Base-by-base conservation (phyloP, 2,113 vertebrate genomes). In the Trematomus loennbergii region DNA sequence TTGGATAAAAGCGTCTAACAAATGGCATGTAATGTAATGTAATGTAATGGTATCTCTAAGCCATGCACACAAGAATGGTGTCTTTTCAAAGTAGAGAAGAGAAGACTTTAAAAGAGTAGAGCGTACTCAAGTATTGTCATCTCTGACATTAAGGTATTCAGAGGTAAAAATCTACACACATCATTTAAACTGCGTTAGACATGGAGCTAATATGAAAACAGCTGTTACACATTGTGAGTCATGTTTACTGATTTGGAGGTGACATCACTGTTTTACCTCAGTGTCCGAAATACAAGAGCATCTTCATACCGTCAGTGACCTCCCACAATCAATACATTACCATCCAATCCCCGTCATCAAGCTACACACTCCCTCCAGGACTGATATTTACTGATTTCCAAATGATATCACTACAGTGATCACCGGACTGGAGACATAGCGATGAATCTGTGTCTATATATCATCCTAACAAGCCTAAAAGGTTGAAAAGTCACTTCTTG, bases 301-400 rank as follows among this genome's bases (percentile, higher is more conserved):
- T 58, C 49, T 17, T 25, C 46, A 50, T 72, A 60, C 43, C 0
- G 12, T 70, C 36, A 29, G 70, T 61, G 59, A 69, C 70, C 36
- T 71, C 66, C 22, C 36, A 59, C 50, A 62, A 77, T 79, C 83
- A 58, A 68, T 58, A 82, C 59, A 65, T 10, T 13, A 62, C n/a
- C 9, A 9, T 36, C 9, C 50, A 25, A 12, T 58, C 9, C 43
- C 43, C 36, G 65, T 36, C 20, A 68, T 33, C 1, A 2, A 75
- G 29, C 49, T 5, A 54, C 20, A 8, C 15, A 40, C 52, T 67
- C 57, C 20, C 8, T 25, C 49, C 17, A 0, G 36, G 55, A 52
- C 60, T 22, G 48, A 18, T 9, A 36, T 58, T 43, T 59, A 25
- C 48, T 13, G 15, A 48, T 70, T 12, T 69, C 9, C 17, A 72